phyloP scores from a whole-genome alignment of 2,888 invertebrate species.

The Drosophila paramelanica region DNA sequence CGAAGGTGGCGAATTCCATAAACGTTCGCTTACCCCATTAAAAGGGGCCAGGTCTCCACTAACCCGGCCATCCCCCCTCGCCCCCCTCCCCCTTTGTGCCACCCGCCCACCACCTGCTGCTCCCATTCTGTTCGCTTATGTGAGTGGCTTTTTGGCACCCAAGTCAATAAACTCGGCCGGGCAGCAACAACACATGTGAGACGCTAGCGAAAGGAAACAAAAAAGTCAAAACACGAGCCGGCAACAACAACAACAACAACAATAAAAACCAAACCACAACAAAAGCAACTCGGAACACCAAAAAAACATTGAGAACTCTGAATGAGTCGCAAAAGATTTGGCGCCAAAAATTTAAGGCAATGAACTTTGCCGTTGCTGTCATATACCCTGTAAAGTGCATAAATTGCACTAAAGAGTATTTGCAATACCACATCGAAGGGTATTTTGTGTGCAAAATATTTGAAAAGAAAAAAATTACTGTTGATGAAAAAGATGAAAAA shows the following conservation, averaged over 20 bases:
- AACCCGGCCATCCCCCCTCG: not conserved
- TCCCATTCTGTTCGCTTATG: conserved; percentile 7
- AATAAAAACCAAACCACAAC: conserved; percentile 10
- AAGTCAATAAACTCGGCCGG: conserved; percentile 62
- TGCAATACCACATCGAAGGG: not conserved
- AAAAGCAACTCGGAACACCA: conserved; percentile 13
- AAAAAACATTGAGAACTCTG: conserved; percentile 17
- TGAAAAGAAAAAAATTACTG: no score
- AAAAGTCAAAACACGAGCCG: conserved; percentile 45
- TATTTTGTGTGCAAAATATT: no score
- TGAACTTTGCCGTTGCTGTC: conserved; percentile 42
- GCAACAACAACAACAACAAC: conserved; percentile 34
- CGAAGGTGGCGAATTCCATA: conserved; percentile 57
- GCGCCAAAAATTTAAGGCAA: conserved; percentile 54
- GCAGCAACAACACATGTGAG: conserved; percentile 26
- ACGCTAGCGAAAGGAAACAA: conserved; percentile 46
- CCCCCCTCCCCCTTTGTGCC: not conserved
- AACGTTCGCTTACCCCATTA: conserved; percentile 46
- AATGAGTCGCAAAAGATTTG: conserved; percentile 49
- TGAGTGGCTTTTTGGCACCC: conserved; percentile 37
- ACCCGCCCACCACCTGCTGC: conserved; percentile 10
- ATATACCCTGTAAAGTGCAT: conserved; percentile 20
- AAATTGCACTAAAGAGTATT: not conserved
- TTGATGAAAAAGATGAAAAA: no score
- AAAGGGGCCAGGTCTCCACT: conserved; percentile 33